A percentile compares a stretch with the other conserved stretches of the same genome.
These are phyloP conservation scores for Muntiacus muntjak DNA, from an alignment of 2,113 vertebrate species.

Conservation along the genomic window DNA sequence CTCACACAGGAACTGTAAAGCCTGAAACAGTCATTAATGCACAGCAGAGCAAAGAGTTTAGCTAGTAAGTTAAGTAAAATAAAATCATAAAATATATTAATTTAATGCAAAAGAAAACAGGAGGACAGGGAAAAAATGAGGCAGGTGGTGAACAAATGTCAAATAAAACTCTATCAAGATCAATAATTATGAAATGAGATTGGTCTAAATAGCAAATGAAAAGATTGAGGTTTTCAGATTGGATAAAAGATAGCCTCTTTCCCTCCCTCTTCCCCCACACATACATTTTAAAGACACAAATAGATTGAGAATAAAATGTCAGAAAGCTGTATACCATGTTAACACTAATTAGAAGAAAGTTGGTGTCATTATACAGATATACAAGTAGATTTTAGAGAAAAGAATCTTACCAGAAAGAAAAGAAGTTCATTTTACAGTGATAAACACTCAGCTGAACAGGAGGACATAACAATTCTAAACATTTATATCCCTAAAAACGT, in stretches of 20 bases:
- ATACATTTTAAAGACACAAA: background rate
- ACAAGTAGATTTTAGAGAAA: background rate
- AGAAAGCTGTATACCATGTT: background rate
- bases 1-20: background rate
- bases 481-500: background rate
- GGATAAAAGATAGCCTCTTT: background rate
- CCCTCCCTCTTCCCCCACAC: background rate
- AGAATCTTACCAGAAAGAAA: background rate
- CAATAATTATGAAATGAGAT: too few relatives aligned
- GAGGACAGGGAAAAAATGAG: too few relatives aligned
- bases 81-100: background rate
- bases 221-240: background rate
- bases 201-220: background rate
- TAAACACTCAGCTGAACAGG: too few relatives aligned
- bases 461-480: background rate
- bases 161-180: background rate
- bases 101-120: background rate
- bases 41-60: background rate
- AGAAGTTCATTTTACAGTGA: background rate
- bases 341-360: background rate
- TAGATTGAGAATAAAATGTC: background rate
- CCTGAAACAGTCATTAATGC: background rate
- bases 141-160: rapidly evolving
- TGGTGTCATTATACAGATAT: background rate
- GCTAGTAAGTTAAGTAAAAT: background rate